Evolutionary conservation across 2,888 invertebrate species (phyloP).

Genomic region (Sesia bembeciformis): DNA sequence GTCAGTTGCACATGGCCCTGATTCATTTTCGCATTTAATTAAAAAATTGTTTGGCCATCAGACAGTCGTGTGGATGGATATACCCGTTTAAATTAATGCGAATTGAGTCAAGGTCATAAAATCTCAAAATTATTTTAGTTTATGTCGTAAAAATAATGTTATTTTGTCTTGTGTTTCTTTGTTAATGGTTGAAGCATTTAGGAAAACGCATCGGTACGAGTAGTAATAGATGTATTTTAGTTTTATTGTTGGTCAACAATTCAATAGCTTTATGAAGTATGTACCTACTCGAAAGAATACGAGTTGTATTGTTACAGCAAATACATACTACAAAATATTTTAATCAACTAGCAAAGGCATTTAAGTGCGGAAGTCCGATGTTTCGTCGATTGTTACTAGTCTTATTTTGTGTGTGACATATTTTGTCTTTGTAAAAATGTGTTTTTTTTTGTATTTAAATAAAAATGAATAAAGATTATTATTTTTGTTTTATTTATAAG

Average conservation of each 20-base stretch:
- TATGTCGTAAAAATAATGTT: no score
- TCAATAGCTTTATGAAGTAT: no score
- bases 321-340: no score
- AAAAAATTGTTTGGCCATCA: slow-evolving; percentile 1
- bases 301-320: no score
- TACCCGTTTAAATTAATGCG: no score
- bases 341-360: slow-evolving; percentile 18
- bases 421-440: not conserved
- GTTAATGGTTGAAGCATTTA: not conserved
- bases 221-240: not conserved
- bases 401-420: not conserved
- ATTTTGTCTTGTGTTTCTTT: no score
- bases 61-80: no score
- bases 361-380: slow-evolving; percentile 28
- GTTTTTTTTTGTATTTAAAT: not conserved
- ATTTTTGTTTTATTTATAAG: not conserved
- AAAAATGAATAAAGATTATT: not conserved
- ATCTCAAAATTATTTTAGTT: no score
- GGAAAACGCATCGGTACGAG: not conserved
- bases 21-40: slow-evolving; percentile 41
- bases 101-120: no score
- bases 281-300: no score
- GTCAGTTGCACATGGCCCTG: slow-evolving; percentile 33
- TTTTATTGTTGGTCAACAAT: not conserved
- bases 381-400: slow-evolving; percentile 7